Evolutionary conservation across 1,140 invertebrate species (phyloP), one percentile per base, ranked within the genome.

Genomic region (Magallana gigas): DNA sequence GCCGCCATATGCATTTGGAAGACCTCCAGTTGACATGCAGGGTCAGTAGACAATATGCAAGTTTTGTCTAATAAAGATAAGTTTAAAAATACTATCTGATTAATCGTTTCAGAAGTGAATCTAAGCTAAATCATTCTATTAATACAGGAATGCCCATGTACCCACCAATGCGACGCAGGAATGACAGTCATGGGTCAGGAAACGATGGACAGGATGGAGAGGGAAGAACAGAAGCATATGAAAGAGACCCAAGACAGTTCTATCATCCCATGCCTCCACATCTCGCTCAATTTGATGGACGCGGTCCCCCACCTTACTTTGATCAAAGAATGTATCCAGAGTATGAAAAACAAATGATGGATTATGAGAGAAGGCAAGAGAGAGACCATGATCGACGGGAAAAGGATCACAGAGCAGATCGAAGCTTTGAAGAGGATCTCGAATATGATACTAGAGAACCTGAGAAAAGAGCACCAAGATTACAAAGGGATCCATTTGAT

Each of bases 401-500:
- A 29, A 84, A 60, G 57, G 88, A 91, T n/a, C 57, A 83, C 7
- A 88, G 86, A 76, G 29, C 57, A 36, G 85, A 87, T 18, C 23
- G 76, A 4, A 84, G 71, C 3, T 89, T 62, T 84, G 90, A 92
- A 71, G 89, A 91, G 36, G 92, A 92, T 64, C 85, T 87, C 14
- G 89, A 90, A 4, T 18, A 68, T 68, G 56, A 85, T 84, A 86
- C 88, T 88, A 59, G 57, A 23, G 23, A 85, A 7, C 89, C 88
- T 57, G 90, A 88, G 29, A 84, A 84, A 11, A 62, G 83, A 76
- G 90, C 88, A 80, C 88, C 92, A 6, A 71, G 92, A 83, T 91
- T 92, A 12, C 93, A 94, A 80, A 93, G 95, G 92, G 95, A 96
- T 90, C 90, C 94, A 16, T 95, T 95, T 88, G 95, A 96, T 84